Base-by-base conservation (phyloP, 2,888 invertebrate species). In the Aplocera efformata region DNA sequence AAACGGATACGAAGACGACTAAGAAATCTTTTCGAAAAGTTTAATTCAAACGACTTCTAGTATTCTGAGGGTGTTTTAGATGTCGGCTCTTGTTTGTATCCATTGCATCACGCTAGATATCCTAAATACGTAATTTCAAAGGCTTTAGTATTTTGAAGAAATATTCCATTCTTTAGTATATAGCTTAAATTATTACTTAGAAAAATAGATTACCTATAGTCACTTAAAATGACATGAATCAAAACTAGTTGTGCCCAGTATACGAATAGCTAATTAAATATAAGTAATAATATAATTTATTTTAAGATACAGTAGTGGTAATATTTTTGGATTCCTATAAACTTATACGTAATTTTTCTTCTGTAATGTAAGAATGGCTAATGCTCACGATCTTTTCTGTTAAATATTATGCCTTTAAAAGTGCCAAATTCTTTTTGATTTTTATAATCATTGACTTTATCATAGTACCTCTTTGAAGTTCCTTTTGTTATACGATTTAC, bases 181-280 rank as follows among this genome's bases (percentile, higher is more conserved):
- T 85, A 86, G 77, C 76, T 76, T 85, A 86, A 86, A 78, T 86
- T 86, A 86, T 88, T 85, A 45, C 67, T 83, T 86, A 83, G 78
- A 69, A 59, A 80, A 70, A 82, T 81, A 86, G 82, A 76, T 81
- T 83, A 86, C 79, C 76, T 82, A 78, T 86, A 85, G 86, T 86
- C 85, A 86, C 78, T 68, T 79, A 71, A 79, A 84, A 85, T 86
- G 84, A 85, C 84, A 84, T 72, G 75, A 85, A 86, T 85, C 85
- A 85, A 79, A 82, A 85, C 88, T 88, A 88, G 88, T 88, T 88
- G 88, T 88, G 88, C 86, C 88, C 86, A 85, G 88, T 88, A 88
- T 88, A 88, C 88, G 88, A 88, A 82, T 88, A 88, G 84, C 69
- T 82, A 79, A 78, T 72, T 81, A 80, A 79, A 70, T 42, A 57